Evolutionary conservation across 2,888 invertebrate species (phyloP).

Genomic region (Xanthia icteritia): DNA sequence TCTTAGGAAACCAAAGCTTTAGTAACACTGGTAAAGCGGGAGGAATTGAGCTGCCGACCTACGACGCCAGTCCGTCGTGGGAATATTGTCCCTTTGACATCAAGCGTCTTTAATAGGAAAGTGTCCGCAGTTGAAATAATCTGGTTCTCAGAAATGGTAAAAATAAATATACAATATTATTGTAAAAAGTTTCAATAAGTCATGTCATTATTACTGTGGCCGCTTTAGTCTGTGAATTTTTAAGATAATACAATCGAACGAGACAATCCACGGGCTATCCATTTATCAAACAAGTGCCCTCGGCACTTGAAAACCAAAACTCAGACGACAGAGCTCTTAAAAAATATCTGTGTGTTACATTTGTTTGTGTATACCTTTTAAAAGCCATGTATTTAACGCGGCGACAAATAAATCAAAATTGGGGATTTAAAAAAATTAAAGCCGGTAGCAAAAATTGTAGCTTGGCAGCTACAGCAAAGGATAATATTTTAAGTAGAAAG

Average conservation of each 20-base stretch:
- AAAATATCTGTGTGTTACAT: too few relatives aligned
- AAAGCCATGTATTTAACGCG: too few relatives aligned
- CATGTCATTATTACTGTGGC: background rate
- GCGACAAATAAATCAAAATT: too few relatives aligned
- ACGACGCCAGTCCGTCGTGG: constrained; percentile 12
- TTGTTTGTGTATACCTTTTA: background rate
- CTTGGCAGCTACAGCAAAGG: too few relatives aligned
- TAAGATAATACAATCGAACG: background rate
- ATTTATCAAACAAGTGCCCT: too few relatives aligned
- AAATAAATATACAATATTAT: background rate
- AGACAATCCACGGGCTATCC: too few relatives aligned
- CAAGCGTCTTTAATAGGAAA: constrained; percentile 7
- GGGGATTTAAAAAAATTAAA: too few relatives aligned
- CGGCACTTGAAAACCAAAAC: too few relatives aligned
- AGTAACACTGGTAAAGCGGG: background rate
- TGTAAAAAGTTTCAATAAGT: background rate
- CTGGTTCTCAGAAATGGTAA: background rate
- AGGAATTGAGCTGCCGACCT: constrained; percentile 13
- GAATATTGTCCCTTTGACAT: constrained; percentile 22
- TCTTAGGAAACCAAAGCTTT: background rate
- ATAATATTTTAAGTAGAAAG: too few relatives aligned
- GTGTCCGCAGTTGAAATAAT: constrained; percentile 9
- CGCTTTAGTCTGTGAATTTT: background rate
- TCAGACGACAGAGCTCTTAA: too few relatives aligned
- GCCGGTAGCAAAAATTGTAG: too few relatives aligned